Evolutionary conservation across 2,797 vertebrate species (phyloP), one percentile per base, ranked within the genome.

Genomic region (Hyperoplus lanceolatus): DNA sequence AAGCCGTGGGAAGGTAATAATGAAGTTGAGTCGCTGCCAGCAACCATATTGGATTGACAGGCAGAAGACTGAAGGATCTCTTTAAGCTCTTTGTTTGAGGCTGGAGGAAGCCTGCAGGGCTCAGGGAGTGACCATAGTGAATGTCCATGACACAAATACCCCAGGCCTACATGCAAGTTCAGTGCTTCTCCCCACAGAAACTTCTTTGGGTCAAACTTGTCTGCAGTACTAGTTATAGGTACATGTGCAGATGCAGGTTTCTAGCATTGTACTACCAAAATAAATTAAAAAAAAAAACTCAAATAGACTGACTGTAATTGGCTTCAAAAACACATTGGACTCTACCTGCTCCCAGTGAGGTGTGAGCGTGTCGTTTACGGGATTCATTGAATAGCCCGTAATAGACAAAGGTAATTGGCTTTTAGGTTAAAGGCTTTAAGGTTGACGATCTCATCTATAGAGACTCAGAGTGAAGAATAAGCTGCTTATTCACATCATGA

Each of bases 1-100:
- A 87, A 87, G 77, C 87, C 83, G 79, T 87, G 92, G 90, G 91
- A 92, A 92, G 86, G 83, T 88, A 92, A 92, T 94, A 91, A 93
- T 83, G 86, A 87, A 92, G 80, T 79, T 83, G 89, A 90, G 77
- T 49, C 58, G 3, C 66, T 87, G 93, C 93, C 92, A 93, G 54
- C 67, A 60, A 29, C 86, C 81, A 77, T 84, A 73, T 81, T 88
- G 89, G 85, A 92, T 85, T 85, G 89, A 91, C 82, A 80, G 77
- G 70, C 79, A 73, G 58, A 71, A 83, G 75, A 82, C 77, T 70
- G 89, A 88, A 66, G 81, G 70, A 87, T 70, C 70, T 86, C 86
- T 89, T 91, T 91, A 87, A 87, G 70, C 70, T 86, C 86, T 89
- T 91, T 91, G 89, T 90, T 18, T 45, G 78, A 57, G 49, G 73